A percentile compares a stretch with the other conserved stretches of the same genome.
These are phyloP conservation scores for Heliconius charithonia DNA, from an alignment of 2,888 invertebrate species.

Conservation along the genomic window DNA sequence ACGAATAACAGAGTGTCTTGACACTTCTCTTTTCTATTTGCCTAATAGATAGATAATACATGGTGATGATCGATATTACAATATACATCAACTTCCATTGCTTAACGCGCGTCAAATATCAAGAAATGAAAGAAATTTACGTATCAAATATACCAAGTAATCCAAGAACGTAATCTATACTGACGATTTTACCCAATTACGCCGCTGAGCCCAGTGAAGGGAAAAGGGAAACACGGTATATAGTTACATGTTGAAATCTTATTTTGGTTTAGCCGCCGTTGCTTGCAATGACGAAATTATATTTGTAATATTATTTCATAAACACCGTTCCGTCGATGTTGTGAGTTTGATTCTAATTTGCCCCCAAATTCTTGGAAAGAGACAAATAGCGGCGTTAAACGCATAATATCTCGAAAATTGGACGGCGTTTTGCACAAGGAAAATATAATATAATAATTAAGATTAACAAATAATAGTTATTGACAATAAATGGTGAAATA, in stretches of 20 bases:
- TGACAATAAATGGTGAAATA: neutral
- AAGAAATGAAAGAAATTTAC: conserved; percentile 2
- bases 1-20: too few species aligned
- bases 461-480: neutral
- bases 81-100: neutral
- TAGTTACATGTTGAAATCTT: conserved; percentile 16
- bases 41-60: too few species aligned
- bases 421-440: neutral
- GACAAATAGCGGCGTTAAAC: neutral
- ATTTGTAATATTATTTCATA: too few species aligned
- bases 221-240: conserved; percentile 13
- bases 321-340: too few species aligned
- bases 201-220: neutral
- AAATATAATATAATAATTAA: neutral
- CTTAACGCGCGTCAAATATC: neutral
- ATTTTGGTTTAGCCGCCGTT: neutral
- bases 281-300: neutral
- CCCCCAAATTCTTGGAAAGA: too few species aligned
- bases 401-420: neutral
- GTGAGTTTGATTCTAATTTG: neutral
- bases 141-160: neutral
- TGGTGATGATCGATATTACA: too few species aligned
- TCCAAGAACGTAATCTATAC: neutral
- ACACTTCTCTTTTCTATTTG: too few species aligned
- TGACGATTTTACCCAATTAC: conserved; percentile 1